Evolutionary conservation across 2,113 vertebrate species (phyloP).

Genomic region (Monarcha castaneiventris): DNA sequence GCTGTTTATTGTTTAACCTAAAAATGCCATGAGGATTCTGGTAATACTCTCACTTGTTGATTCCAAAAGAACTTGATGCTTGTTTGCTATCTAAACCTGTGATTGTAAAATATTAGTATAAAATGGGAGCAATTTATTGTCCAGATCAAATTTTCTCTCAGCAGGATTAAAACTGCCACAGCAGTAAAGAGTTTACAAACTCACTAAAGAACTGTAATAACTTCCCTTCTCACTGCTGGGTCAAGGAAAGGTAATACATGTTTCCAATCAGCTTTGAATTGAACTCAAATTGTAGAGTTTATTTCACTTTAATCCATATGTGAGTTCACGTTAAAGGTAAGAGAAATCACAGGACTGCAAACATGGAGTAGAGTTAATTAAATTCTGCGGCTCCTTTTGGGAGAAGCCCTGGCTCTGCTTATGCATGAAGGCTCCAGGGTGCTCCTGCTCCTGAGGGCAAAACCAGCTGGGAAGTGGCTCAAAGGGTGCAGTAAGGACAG

Average conservation of each 20-base stretch:
- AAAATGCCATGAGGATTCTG: slow-evolving; percentile 33
- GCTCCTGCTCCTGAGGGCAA: neutral
- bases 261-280: slow-evolving; percentile 80
- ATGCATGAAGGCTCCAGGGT: neutral
- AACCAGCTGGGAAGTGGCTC: neutral
- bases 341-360: slow-evolving; percentile 62
- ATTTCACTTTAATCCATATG: slow-evolving; percentile 76
- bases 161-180: slow-evolving; percentile 74
- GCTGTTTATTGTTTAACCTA: slow-evolving; percentile 1
- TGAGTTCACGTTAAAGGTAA: slow-evolving; percentile 73
- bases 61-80: slow-evolving; percentile 25
- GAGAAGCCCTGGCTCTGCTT: neutral
- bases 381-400: slow-evolving; percentile 38
- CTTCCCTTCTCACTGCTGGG: slow-evolving; percentile 71
- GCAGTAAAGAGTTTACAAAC: slow-evolving; percentile 78
- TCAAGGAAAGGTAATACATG: slow-evolving; percentile 74
- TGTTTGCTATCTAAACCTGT: slow-evolving; percentile 55
- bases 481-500: neutral
- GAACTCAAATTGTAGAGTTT: slow-evolving; percentile 71
- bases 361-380: slow-evolving; percentile 53
- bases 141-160: slow-evolving; percentile 59
- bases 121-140: slow-evolving; percentile 66
- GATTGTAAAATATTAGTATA: slow-evolving; percentile 65
- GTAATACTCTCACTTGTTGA: slow-evolving; percentile 5
- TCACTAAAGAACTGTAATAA: slow-evolving; percentile 77